Percentiles rank a stretch among this genome's conserved stretches.
phyloP scores from a whole-genome alignment of 2,888 invertebrate genomes.

The Parasteatoda lunata region DNA sequence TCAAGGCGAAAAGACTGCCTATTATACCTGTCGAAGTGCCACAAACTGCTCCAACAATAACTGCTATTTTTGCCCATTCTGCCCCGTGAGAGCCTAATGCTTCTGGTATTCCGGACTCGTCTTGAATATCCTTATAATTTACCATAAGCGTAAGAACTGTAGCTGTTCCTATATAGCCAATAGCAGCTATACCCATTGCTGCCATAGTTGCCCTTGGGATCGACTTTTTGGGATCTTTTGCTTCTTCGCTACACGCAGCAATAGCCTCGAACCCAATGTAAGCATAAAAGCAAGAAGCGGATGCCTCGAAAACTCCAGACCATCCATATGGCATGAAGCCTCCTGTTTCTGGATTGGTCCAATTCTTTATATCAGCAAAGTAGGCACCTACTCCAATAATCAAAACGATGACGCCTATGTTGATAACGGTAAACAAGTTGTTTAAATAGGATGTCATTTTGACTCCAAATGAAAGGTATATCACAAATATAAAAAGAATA shows the following conservation, averaged over 20 bases:
- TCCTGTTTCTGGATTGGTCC: conserved; percentile 79
- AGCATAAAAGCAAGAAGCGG: conserved; percentile 93
- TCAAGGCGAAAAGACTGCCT: conserved; percentile 89
- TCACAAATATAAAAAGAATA: conserved; percentile 65
- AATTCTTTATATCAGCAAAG: conserved; percentile 87
- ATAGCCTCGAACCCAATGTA: conserved; percentile 95
- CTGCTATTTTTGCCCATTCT: conserved; percentile 88
- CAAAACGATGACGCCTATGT: conserved; percentile 82
- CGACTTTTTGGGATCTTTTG: conserved; percentile 78
- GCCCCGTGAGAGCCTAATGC: conserved; percentile 86
- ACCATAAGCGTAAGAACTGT: conserved; percentile 88
- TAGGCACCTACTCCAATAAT: conserved; percentile 89
- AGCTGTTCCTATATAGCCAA: conserved; percentile 85
- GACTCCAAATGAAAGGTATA: conserved; percentile 69
- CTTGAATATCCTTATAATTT: conserved; percentile 81
- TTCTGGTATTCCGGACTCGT: conserved; percentile 84
- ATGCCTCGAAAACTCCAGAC: conserved; percentile 82
- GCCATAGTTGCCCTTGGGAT: conserved; percentile 88
- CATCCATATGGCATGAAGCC: conserved; percentile 87
- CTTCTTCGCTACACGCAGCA: conserved; percentile 90
- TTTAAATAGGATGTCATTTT: conserved; percentile 84
- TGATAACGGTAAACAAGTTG: conserved; percentile 87
- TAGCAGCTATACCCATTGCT: conserved; percentile 86
- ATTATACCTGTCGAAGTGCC: conserved; percentile 92
- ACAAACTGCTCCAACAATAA: conserved; percentile 88